Evolutionary conservation across 2,888 invertebrate genomes (phyloP).

Genomic region (Altica lythri): DNA sequence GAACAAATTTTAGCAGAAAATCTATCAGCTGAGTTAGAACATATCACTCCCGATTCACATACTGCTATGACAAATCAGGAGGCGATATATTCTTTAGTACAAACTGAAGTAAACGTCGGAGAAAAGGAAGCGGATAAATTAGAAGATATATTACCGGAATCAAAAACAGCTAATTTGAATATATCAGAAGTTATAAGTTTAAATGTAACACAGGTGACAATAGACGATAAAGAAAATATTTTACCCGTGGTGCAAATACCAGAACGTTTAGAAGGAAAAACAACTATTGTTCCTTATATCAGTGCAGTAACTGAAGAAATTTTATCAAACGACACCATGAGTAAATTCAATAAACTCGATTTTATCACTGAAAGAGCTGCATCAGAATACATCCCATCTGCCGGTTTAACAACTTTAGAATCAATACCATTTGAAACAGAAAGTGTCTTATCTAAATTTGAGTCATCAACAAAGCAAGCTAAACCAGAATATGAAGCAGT

Average conservation of each 20-base stretch:
- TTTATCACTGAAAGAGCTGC: conserved; percentile 39
- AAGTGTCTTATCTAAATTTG: conserved; percentile 53
- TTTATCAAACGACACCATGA: conserved; percentile 56
- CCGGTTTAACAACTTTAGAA: conserved; percentile 64
- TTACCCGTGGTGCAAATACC: conserved; percentile 55
- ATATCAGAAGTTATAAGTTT: conserved; percentile 65
- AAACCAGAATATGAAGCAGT: conserved; percentile 60
- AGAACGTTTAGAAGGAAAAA: conserved; percentile 59
- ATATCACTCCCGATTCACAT: conserved; percentile 55
- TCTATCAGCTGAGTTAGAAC: conserved; percentile 57
- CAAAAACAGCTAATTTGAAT: conserved; percentile 60
- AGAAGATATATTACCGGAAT: conserved; percentile 59
- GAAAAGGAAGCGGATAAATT: conserved; percentile 61
- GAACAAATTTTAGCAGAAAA: conserved; percentile 58
- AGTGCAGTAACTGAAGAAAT: conserved; percentile 67
- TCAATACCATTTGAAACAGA: conserved; percentile 65
- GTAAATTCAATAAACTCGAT: conserved; percentile 42
- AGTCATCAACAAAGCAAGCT: conserved; percentile 59
- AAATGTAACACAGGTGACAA: conserved; percentile 63
- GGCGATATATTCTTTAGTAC: conserved; percentile 56
- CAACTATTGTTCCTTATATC: conserved; percentile 60
- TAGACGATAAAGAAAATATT: conserved; percentile 60
- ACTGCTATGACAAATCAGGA: conserved; percentile 56
- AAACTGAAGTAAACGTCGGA: conserved; percentile 57
- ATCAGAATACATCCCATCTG: conserved; percentile 55